phyloP scores from a whole-genome alignment of 2,113 vertebrate species.

The Trichomycterus rosablanca region DNA sequence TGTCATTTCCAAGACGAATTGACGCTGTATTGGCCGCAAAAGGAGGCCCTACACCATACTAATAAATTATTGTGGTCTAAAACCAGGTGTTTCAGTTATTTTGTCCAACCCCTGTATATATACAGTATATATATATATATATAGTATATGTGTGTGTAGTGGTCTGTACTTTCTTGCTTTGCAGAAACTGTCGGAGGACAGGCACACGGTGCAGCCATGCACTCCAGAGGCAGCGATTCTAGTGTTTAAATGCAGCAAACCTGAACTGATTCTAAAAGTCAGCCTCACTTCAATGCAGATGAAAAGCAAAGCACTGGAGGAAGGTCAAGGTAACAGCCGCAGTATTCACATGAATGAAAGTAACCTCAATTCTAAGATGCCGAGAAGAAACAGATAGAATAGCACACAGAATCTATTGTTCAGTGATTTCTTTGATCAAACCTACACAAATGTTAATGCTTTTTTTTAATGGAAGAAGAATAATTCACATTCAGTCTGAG shows the following conservation, averaged over 20 bases:
- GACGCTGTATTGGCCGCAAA: too few relatives aligned
- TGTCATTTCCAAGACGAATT: too few relatives aligned
- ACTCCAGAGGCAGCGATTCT: conserved; percentile 80
- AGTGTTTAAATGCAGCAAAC: conserved; percentile 80
- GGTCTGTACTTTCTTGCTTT: conserved; percentile 48
- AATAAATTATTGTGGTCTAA: too few relatives aligned
- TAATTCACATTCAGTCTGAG: conserved; percentile 41
- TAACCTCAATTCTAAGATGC: neutral
- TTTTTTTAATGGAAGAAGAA: neutral
- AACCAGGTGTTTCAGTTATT: too few relatives aligned
- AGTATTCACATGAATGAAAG: too few relatives aligned
- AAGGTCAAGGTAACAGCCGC: conserved; percentile 77
- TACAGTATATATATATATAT: too few relatives aligned
- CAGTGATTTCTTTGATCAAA: neutral
- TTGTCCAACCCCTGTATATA: too few relatives aligned
- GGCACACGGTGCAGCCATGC: conserved; percentile 79
- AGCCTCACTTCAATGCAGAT: conserved; percentile 83
- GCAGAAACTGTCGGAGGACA: conserved; percentile 86
- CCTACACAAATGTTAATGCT: too few relatives aligned
- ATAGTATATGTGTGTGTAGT: neutral
- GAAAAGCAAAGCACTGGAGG: conserved; percentile 77
- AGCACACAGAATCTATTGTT: neutral
- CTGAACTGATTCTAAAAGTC: conserved; percentile 82
- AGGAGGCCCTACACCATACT: too few relatives aligned
- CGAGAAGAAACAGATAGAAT: neutral